Conservation (phyloP, 2,113 vertebrate genomes). For the Indicator maculatus region DNA sequence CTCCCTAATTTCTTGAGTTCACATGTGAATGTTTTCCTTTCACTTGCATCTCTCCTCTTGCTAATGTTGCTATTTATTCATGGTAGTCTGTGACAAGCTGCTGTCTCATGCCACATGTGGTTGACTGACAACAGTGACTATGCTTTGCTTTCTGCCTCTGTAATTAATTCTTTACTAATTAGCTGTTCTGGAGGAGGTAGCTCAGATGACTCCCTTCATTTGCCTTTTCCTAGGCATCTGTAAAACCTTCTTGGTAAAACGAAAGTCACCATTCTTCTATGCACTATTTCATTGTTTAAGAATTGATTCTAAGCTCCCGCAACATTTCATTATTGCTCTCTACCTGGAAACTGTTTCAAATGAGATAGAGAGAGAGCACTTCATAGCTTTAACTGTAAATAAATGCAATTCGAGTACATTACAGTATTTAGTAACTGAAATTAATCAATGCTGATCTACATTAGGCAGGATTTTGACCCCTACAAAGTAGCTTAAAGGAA, state of each 20-base stretch:
- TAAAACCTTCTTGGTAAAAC: neutral
- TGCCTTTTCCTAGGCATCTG: neutral
- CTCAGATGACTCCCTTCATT: neutral
- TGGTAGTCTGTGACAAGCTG: neutral
- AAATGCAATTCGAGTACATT: neutral
- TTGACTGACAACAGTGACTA: neutral
- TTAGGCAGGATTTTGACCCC: neutral
- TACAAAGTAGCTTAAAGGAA: neutral
- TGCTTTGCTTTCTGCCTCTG: neutral
- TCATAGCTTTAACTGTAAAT: neutral
- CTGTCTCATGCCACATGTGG: neutral
- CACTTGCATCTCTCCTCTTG: neutral
- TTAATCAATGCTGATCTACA: neutral
- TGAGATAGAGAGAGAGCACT: neutral
- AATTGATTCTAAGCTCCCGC: neutral
- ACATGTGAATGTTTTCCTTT: neutral
- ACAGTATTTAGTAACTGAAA: neutral
- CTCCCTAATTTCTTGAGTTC: neutral
- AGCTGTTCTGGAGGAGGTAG: neutral
- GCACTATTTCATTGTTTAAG: neutral
- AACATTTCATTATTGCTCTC: neutral
- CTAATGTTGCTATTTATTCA: neutral
- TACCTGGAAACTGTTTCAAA: neutral
- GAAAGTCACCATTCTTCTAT: neutral
- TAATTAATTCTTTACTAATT: neutral